Evolutionary conservation across 2,888 invertebrate genomes (phyloP).

Genomic region (Ophion slaviceki): DNA sequence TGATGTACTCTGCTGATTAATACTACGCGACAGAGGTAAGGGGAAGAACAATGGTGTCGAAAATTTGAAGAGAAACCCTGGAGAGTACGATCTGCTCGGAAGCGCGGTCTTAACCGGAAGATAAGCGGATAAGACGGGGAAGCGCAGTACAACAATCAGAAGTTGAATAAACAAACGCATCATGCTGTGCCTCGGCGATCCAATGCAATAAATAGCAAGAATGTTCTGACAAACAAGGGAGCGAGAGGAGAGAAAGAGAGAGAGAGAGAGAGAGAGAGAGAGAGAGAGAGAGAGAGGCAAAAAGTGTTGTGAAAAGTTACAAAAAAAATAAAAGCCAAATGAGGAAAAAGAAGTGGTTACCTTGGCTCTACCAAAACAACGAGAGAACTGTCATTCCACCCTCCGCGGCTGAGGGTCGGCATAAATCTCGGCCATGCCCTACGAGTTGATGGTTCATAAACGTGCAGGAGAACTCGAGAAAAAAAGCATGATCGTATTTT

Average conservation of each 20-base stretch:
- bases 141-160: constrained; percentile 17
- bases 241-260: neutral
- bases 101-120: constrained; percentile 7
- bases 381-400: constrained; percentile 8
- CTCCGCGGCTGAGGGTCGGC: neutral
- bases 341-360: constrained; percentile 20
- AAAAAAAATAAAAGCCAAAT: constrained; percentile 26
- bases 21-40: constrained; percentile 63
- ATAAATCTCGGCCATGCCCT: constrained; percentile 72
- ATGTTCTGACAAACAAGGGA: neutral
- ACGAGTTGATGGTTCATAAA: constrained; percentile 69
- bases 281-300: neutral
- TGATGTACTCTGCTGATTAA: constrained; percentile 58
- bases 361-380: constrained; percentile 7
- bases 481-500: constrained; percentile 9
- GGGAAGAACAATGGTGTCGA: constrained; percentile 34
- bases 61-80: constrained; percentile 39
- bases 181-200: constrained; percentile 66
- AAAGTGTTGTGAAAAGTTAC: constrained; percentile 14
- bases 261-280: constrained; percentile 1
- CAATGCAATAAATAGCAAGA: constrained; percentile 54
- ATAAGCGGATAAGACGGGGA: constrained; percentile 11
- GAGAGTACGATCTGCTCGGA: constrained; percentile 20
- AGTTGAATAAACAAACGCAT: constrained; percentile 72
- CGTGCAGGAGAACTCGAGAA: constrained; percentile 56